phyloP scores from a whole-genome alignment of 2,113 vertebrate species.

The Boleophthalmus pectinirostris region DNA sequence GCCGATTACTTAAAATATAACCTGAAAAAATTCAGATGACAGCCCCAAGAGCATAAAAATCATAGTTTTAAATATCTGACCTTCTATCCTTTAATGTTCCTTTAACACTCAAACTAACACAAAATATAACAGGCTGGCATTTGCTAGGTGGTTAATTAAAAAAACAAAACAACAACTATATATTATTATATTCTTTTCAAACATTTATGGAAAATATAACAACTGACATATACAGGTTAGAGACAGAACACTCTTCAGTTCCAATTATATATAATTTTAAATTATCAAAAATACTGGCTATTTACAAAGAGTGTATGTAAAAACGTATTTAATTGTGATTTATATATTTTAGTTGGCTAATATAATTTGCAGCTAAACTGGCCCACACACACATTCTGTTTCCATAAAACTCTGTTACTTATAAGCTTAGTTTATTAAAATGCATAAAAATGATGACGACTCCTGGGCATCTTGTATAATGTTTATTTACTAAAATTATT shows the following conservation, averaged over 20 bases:
- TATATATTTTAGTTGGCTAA: neutral
- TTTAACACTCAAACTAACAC: no score
- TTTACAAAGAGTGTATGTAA: neutral
- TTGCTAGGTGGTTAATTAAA: neutral
- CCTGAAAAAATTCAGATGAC: no score
- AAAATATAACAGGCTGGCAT: no score
- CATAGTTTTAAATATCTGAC: neutral
- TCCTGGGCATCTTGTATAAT: slow-evolving; percentile 46
- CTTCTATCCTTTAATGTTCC: no score
- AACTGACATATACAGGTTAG: neutral
- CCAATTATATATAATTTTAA: neutral
- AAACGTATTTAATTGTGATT: neutral
- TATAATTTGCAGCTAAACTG: neutral
- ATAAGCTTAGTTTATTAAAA: neutral
- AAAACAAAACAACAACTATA: no score
- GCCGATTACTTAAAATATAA: no score
- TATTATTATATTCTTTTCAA: no score
- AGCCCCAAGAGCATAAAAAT: neutral
- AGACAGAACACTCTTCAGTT: neutral
- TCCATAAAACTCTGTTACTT: neutral
- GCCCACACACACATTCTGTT: neutral
- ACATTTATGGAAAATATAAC: neutral
- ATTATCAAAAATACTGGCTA: neutral
- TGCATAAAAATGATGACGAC: neutral
- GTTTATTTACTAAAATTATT: slow-evolving; percentile 69